Percentiles rank a stretch among this genome's conserved stretches.
Evolutionary conservation across 2,113 vertebrate genomes (phyloP).

Genomic region (Rhinoptilus africanus): DNA sequence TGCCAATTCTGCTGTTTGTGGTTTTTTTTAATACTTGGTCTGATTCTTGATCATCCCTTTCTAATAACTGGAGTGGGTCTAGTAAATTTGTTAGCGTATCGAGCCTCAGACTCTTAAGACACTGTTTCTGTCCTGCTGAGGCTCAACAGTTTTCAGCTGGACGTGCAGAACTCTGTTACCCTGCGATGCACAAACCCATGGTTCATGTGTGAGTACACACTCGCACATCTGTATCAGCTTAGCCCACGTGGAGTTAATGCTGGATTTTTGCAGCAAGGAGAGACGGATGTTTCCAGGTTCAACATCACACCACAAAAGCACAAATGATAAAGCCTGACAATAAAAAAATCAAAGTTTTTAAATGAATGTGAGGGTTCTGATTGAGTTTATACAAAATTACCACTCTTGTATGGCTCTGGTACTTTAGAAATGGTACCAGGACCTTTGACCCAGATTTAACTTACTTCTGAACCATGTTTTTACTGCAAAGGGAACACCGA

Average conservation of each 20-base stretch:
- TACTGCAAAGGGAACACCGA: not conserved
- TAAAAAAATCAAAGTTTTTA: not conserved
- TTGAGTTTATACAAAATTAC: not conserved
- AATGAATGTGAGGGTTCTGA: not conserved
- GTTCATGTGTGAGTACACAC: not conserved
- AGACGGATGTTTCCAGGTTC: not conserved
- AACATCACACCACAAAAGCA: not conserved
- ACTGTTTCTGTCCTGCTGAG: not conserved
- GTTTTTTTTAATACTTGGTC: not conserved
- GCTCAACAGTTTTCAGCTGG: not conserved
- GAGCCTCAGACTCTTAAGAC: not conserved
- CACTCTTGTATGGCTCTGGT: not conserved
- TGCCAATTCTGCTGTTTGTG: not conserved
- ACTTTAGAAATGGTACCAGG: not conserved
- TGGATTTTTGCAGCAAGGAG: not conserved
- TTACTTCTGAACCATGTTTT: not conserved
- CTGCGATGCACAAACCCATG: too few relatives aligned
- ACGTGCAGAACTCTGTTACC: too few relatives aligned
- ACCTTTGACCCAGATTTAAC: not conserved
- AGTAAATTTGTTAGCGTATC: not conserved
- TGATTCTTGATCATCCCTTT: not conserved
- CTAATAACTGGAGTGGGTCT: not conserved
- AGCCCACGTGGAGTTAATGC: fast-evolving
- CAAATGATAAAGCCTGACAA: not conserved
- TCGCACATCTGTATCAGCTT: fast-evolving